Base-by-base conservation (phyloP, 2,888 invertebrate species). In the Pristionchus entomophagus region DNA sequence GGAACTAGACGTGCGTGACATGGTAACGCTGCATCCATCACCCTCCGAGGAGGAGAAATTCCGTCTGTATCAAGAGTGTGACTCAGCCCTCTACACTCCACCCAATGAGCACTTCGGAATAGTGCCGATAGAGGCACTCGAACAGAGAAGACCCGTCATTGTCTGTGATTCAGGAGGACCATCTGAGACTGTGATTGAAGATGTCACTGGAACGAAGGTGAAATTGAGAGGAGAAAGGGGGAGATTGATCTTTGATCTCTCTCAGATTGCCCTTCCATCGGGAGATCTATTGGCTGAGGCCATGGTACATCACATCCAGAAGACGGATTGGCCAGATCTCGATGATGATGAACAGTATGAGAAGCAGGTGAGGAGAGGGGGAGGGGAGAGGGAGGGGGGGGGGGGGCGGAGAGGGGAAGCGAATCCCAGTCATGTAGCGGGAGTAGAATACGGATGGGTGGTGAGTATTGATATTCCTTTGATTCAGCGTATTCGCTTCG, bases 61-160 rank as follows among this genome's bases (percentile, higher is more conserved):
- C 83, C 91, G 93, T 29, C 91, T 95, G 65, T 93, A 95, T 45
- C 89, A 92, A 5, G 87, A 93, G 53, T 92, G 94, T 87, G 94
- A 94, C 53, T 94, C 94, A 86, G 92, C 94, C 3, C 88, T 99
- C 38, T 99, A 99, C 93, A 99, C 99, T 19, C 99, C 99, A 0
- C 96, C 96, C 2, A 97, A 97, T 94, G 99, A 99, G 94, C 99
- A 99, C 94, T 99, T 99, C 95, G 99, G 99, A 10, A 99, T 99
- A 91, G 99, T 99, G 17, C 99, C 99, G 0, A 95, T 99, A 86
- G 99, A 99, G 62, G 98, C 98, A 0, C 98, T 99, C 97, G 97
- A 97, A 93, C 96, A 96, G 94, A 95, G 96, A 8, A 97, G 97
- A 93, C 98, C 99, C 12, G 98, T 99, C 0, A 96, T 99, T 90